Evolutionary conservation across 2,888 invertebrate genomes (phyloP).

Genomic region (Helleia helle): DNA sequence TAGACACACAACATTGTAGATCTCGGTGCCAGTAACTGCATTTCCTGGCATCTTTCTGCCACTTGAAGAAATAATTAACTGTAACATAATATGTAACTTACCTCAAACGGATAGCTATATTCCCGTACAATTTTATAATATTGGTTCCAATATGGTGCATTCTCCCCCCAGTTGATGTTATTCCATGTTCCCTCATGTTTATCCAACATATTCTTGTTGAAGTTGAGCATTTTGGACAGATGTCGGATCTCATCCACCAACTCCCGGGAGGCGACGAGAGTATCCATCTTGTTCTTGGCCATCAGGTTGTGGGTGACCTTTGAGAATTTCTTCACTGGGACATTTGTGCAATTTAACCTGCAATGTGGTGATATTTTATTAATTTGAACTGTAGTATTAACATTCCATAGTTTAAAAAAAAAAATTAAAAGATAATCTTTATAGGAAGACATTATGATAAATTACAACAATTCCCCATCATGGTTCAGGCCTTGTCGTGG

Average conservation of each 20-base stretch:
- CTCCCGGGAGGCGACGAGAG: slow-evolving; percentile 42
- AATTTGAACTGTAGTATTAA: no score
- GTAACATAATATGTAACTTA: no score
- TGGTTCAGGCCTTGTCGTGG: no score
- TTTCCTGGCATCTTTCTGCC: no score
- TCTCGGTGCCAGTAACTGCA: no score
- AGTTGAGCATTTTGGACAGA: slow-evolving; percentile 47
- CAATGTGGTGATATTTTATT: no score
- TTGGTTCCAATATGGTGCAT: slow-evolving; percentile 66
- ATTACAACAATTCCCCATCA: no score
- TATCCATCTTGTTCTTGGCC: slow-evolving; percentile 44
- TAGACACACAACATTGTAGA: no score
- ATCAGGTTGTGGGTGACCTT: slow-evolving; percentile 50
- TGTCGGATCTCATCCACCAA: slow-evolving; percentile 50
- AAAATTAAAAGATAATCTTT: no score
- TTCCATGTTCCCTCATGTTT: slow-evolving; percentile 33
- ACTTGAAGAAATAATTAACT: no score
- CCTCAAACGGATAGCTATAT: slow-evolving; percentile 53
- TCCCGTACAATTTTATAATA: slow-evolving; percentile 53
- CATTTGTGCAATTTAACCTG: slow-evolving; percentile 56
- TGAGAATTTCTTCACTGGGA: slow-evolving; percentile 55
- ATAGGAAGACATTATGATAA: no score
- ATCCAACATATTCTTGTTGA: slow-evolving; percentile 30
- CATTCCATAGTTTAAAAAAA: no score
- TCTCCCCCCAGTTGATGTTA: slow-evolving; percentile 62